phyloP scores from a whole-genome alignment of 2,888 invertebrate species.

The Synanthedon vespiformis region DNA sequence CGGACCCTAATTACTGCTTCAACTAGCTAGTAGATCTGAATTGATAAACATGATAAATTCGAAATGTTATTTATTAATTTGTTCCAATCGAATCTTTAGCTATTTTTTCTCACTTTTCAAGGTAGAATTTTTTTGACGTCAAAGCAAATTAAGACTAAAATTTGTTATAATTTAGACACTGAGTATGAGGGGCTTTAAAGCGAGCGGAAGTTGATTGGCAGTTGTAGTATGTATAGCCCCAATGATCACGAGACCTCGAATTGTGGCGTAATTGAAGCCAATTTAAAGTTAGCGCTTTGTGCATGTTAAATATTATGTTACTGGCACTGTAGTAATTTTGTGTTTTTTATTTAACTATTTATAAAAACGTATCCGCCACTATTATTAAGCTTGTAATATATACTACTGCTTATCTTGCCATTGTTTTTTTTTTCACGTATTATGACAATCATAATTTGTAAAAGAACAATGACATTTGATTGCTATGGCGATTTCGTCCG shows the following conservation, averaged over 20 bases:
- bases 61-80: not conserved
- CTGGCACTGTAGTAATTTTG: not conserved
- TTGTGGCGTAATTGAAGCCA: slow-evolving; percentile 16
- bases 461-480: too few species aligned
- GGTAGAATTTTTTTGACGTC: too few species aligned
- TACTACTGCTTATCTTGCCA: too few species aligned
- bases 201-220: slow-evolving; percentile 4
- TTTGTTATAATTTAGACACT: not conserved
- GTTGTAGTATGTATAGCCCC: slow-evolving; percentile 8
- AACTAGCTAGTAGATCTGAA: too few species aligned
- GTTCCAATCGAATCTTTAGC: not conserved
- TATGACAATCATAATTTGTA: too few species aligned
- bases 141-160: too few species aligned
- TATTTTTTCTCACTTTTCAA: too few species aligned
- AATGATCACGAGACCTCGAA: slow-evolving; percentile 15
- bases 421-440: too few species aligned
- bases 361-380: not conserved
- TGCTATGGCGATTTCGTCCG: too few species aligned
- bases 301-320: slow-evolving; percentile 6
- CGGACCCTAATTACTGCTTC: too few species aligned
- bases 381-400: too few species aligned
- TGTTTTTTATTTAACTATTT: not conserved
- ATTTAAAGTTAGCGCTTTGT: slow-evolving; percentile 10
- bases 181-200: not conserved
- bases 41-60: too few species aligned